A percentile compares a stretch with the other conserved stretches of the same genome.
Conservation (phyloP, 2,888 invertebrate species). For the Cetonia aurata region DNA sequence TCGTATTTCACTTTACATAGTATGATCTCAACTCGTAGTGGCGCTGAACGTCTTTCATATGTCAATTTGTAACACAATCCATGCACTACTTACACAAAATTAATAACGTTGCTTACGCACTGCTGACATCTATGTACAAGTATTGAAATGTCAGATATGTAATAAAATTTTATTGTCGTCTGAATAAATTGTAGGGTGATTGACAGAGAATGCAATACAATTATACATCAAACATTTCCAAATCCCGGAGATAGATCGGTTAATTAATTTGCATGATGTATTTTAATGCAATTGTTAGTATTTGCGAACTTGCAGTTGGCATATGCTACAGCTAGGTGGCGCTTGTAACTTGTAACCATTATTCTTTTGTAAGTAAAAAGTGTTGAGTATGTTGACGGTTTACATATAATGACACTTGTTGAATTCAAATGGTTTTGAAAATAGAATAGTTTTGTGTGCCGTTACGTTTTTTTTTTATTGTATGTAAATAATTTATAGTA, state of each 20-base stretch:
- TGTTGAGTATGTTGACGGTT: not conserved
- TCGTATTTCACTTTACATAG: too few relatives aligned
- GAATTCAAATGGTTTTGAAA: conserved; percentile 28
- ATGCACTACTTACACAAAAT: too few relatives aligned
- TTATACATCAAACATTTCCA: too few relatives aligned
- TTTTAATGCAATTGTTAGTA: not conserved
- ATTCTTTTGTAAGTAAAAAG: not conserved
- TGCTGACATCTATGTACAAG: too few relatives aligned
- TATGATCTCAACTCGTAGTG: too few relatives aligned
- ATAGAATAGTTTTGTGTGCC: conserved; percentile 2
- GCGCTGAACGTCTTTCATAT: too few relatives aligned
- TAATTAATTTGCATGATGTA: conserved; percentile 16
- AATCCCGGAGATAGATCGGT: not conserved
- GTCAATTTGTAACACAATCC: too few relatives aligned
- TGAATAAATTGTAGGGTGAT: not conserved
- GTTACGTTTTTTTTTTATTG: conserved; percentile 9
- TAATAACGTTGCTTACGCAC: too few relatives aligned
- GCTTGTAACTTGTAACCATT: not conserved
- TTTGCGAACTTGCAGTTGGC: too few relatives aligned
- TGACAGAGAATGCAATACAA: not conserved
- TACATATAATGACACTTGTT: conserved; percentile 22
- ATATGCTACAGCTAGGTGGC: too few relatives aligned
- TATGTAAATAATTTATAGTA: conserved; percentile 12
- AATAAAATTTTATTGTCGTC: not conserved
- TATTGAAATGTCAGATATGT: too few relatives aligned